phyloP scores from a whole-genome alignment of 2,888 invertebrate species.

The Rotaria magnacalcarata region DNA sequence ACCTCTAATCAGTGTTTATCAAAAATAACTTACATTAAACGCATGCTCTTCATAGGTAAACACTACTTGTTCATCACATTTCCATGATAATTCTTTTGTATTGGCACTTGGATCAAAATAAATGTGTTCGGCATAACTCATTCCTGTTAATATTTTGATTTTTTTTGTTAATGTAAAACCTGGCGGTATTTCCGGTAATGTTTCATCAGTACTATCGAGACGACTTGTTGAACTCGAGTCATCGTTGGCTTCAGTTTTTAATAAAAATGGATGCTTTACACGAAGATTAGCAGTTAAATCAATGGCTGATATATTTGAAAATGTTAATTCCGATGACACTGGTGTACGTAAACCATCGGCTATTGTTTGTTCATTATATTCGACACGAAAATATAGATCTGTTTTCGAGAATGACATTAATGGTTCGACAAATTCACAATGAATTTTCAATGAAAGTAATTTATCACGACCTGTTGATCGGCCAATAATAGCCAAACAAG shows the following conservation, averaged over 20 bases:
- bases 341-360: neutral
- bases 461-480: slow-evolving; percentile 59
- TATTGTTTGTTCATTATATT: slow-evolving; percentile 50
- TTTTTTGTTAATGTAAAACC: slow-evolving; percentile 8
- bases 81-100: slow-evolving; percentile 32
- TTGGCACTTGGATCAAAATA: slow-evolving; percentile 32
- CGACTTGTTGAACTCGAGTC: neutral
- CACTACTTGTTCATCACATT: neutral
- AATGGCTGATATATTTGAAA: slow-evolving; percentile 55
- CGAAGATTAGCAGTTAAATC: slow-evolving; percentile 54
- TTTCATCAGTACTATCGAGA: neutral
- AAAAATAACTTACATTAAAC: neutral
- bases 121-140: neutral
- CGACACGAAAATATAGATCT: slow-evolving; percentile 56
- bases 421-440: slow-evolving; percentile 58
- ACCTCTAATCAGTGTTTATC: too few species aligned
- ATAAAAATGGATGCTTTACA: slow-evolving; percentile 53
- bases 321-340: slow-evolving; percentile 50
- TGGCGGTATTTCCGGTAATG: neutral
- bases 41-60: slow-evolving; percentile 3
- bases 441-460: slow-evolving; percentile 57
- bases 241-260: neutral
- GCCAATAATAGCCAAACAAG: slow-evolving; percentile 59
- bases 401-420: slow-evolving; percentile 58
- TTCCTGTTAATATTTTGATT: neutral